A percentile compares a stretch with the other conserved stretches of the same genome.
These are phyloP conservation scores for Lathronympha strigana DNA, from an alignment of 2,888 invertebrate species.

Conservation along the genomic window DNA sequence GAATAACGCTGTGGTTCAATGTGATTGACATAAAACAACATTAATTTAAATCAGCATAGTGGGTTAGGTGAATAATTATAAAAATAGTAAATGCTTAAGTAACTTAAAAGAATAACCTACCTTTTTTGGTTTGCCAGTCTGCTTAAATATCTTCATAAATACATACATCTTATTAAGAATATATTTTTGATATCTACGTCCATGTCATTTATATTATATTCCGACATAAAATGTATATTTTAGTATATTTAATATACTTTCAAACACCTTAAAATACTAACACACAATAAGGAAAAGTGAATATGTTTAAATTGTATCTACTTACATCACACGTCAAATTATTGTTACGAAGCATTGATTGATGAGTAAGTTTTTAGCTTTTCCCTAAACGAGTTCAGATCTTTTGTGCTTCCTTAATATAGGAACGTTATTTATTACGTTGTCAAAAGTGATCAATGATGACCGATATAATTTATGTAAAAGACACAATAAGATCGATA, in stretches of 20 bases:
- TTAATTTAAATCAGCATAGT: too few species aligned
- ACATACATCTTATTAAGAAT: too few species aligned
- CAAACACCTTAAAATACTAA: neutral
- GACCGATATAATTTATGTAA: slow-evolving; percentile 37
- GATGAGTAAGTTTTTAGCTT: slow-evolving; percentile 41
- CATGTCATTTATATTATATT: too few species aligned
- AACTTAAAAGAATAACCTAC: too few species aligned
- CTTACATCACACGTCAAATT: slow-evolving; percentile 41
- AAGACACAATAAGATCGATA: slow-evolving; percentile 35
- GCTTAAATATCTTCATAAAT: too few species aligned
- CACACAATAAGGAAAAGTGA: slow-evolving; percentile 18
- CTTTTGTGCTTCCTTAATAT: slow-evolving; percentile 40
- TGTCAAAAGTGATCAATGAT: slow-evolving; percentile 41
- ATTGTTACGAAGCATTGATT: slow-evolving; percentile 41
- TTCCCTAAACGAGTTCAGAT: slow-evolving; percentile 41
- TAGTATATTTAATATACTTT: neutral
- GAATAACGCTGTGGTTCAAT: too few species aligned
- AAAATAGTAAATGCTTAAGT: too few species aligned
- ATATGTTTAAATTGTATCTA: slow-evolving; percentile 36
- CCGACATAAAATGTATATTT: neutral
- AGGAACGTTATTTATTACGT: slow-evolving; percentile 40
- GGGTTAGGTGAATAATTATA: too few species aligned
- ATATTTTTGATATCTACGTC: too few species aligned
- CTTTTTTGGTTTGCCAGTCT: too few species aligned
- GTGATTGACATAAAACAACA: too few species aligned